A percentile compares a stretch with the other conserved stretches of the same genome.
Conservation (phyloP, 2,888 invertebrate genomes). For the Shargacucullia verbasci region DNA sequence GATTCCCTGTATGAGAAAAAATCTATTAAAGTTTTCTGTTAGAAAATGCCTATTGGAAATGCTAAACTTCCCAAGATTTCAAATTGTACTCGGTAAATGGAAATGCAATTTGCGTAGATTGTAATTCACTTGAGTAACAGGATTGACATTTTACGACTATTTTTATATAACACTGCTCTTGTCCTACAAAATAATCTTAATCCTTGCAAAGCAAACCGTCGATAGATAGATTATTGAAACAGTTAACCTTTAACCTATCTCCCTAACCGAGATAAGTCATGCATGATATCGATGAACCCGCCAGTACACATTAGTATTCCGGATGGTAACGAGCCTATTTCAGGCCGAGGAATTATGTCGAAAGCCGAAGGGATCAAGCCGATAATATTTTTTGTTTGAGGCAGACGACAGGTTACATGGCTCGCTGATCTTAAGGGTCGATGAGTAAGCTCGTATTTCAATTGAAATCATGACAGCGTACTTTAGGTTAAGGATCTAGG, state of each 20-base stretch:
- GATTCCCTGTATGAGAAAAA: too few relatives aligned
- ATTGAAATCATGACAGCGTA: constrained; percentile 26
- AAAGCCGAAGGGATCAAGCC: constrained; percentile 8
- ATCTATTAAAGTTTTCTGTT: too few relatives aligned
- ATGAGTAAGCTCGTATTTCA: constrained; percentile 28
- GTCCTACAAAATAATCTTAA: too few relatives aligned
- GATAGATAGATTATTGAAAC: too few relatives aligned
- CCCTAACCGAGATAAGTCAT: background rate
- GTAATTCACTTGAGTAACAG: too few relatives aligned
- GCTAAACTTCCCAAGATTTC: too few relatives aligned
- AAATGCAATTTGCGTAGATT: too few relatives aligned
- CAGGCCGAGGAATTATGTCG: constrained; percentile 20
- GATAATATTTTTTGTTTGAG: constrained; percentile 26
- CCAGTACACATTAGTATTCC: constrained; percentile 41
- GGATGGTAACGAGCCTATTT: constrained; percentile 23
- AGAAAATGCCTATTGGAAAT: too few relatives aligned
- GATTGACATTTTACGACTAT: too few relatives aligned
- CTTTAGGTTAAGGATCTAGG: background rate
- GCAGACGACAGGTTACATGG: constrained; percentile 1
- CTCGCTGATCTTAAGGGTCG: background rate
- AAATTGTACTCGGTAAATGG: too few relatives aligned
- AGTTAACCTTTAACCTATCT: background rate
- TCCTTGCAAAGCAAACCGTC: too few relatives aligned
- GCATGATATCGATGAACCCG: constrained; percentile 1
- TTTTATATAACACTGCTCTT: too few relatives aligned